Percentiles rank a stretch among this genome's conserved stretches.
phyloP scores from a whole-genome alignment of 2,888 invertebrate species.

The Melanotus villosus region DNA sequence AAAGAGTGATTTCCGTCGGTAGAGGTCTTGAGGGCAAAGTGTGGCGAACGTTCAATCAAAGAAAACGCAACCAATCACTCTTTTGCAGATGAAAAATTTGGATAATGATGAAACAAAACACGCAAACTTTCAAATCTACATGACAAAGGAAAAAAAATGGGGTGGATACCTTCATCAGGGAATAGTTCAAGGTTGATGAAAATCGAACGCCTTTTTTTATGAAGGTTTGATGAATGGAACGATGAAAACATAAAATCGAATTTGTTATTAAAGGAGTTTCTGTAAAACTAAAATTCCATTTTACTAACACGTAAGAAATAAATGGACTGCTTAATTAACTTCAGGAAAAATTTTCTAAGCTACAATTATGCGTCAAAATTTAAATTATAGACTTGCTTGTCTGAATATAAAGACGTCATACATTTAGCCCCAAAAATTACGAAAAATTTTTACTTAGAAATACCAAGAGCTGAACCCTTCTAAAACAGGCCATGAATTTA shows the following conservation, averaged over 20 bases:
- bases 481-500: too few species aligned
- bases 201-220: not conserved
- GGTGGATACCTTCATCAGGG: not conserved
- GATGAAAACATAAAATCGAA: not conserved
- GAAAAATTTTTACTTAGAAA: too few species aligned
- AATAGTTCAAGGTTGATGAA: not conserved
- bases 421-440: too few species aligned
- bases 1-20: not conserved
- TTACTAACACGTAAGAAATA: too few species aligned
- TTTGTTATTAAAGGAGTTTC: not conserved
- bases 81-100: conserved; percentile 9
- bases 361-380: too few species aligned
- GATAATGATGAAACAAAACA: conserved; percentile 5
- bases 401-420: too few species aligned
- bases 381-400: too few species aligned
- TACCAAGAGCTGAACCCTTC: too few species aligned
- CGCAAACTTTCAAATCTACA: conserved; percentile 12
- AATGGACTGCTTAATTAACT: too few species aligned
- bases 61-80: conserved; percentile 1
- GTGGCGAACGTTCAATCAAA: not conserved
- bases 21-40: not conserved
- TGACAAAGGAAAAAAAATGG: conserved; percentile 10
- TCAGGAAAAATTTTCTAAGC: too few species aligned
- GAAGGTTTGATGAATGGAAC: not conserved
- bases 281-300: too few species aligned